These are phyloP conservation scores for Gymnocheta viridis DNA, from an alignment of 2,888 invertebrate species.

Conservation along the genomic window DNA sequence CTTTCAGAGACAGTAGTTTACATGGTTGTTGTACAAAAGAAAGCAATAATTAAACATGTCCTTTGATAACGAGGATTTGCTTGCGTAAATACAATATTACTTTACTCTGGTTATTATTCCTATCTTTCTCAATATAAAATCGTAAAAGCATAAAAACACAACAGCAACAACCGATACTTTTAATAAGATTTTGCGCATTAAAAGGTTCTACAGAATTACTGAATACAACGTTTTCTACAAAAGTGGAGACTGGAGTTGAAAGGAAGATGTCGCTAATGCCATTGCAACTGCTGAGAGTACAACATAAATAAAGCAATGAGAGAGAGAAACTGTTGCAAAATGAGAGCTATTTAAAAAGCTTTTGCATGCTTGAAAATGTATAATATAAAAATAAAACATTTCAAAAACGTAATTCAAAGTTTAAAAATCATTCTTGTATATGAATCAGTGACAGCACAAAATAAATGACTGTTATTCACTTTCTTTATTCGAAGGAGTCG, in stretches of 20 bases:
- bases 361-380: not conserved
- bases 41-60: slow-evolving; percentile 55
- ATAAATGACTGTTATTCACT: no score
- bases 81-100: slow-evolving; percentile 67
- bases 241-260: slow-evolving; percentile 60
- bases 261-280: not conserved
- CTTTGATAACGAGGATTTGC: slow-evolving; percentile 69
- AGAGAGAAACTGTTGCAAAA: not conserved
- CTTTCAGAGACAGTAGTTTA: slow-evolving; percentile 10
- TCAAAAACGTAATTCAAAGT: no score
- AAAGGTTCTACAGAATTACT: not conserved
- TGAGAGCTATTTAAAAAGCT: not conserved
- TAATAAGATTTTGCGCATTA: slow-evolving; percentile 53
- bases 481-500: no score
- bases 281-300: not conserved
- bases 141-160: not conserved
- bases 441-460: no score
- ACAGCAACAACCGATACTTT: slow-evolving; percentile 11
- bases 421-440: no score
- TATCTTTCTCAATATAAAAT: slow-evolving; percentile 38
- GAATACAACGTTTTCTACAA: not conserved
- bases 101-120: slow-evolving; percentile 59
- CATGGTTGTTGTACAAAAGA: slow-evolving; percentile 19
- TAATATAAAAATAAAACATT: not conserved
- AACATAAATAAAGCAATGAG: not conserved